These are phyloP conservation scores for Torymus auratus DNA, from an alignment of 2,888 invertebrate genomes.

Conservation along the genomic window DNA sequence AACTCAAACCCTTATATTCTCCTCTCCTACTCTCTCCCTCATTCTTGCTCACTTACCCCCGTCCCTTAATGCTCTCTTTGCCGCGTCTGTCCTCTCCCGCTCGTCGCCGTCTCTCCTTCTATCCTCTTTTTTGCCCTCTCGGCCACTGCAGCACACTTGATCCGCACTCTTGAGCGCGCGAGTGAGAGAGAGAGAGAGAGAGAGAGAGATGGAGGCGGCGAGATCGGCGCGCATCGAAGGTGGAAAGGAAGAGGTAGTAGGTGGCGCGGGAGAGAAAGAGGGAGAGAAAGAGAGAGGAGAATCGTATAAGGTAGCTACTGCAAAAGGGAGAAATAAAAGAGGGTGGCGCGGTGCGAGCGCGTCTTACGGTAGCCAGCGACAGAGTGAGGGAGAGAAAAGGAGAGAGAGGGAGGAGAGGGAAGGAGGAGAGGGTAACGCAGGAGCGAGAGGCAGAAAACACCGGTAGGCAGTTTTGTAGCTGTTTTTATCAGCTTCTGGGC, in stretches of 20 bases:
- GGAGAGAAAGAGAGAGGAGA: conserved; percentile 40
- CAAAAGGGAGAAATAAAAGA: conserved; percentile 50
- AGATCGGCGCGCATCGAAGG: conserved; percentile 31
- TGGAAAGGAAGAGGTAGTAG: conserved; percentile 45
- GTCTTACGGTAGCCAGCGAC: conserved; percentile 31
- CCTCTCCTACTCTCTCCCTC: too few relatives aligned
- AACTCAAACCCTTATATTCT: too few relatives aligned
- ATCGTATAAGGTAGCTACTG: conserved; percentile 26
- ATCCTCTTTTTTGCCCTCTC: too few relatives aligned
- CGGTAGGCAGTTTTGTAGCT: conserved; percentile 76
- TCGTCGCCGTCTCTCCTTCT: too few relatives aligned
- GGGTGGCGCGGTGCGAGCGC: conserved; percentile 55
- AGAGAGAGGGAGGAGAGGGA: conserved; percentile 40
- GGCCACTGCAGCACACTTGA: too few relatives aligned
- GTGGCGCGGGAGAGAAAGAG: conserved; percentile 47
- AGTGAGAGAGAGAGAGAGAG: conserved; percentile 20
- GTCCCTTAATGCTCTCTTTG: too few relatives aligned
- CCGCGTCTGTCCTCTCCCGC: too few relatives aligned
- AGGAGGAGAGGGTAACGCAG: conserved; percentile 64
- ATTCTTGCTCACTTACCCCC: too few relatives aligned
- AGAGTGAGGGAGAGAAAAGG: conserved; percentile 18
- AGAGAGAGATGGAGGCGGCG: conserved; percentile 49
- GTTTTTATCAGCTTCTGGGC: conserved; percentile 77
- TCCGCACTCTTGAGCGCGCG: too few relatives aligned
- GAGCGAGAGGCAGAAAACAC: conserved; percentile 72